These are phyloP conservation scores for Polydrusus pterygomalis DNA, from an alignment of 2,888 invertebrate species.

Conservation along the genomic window DNA sequence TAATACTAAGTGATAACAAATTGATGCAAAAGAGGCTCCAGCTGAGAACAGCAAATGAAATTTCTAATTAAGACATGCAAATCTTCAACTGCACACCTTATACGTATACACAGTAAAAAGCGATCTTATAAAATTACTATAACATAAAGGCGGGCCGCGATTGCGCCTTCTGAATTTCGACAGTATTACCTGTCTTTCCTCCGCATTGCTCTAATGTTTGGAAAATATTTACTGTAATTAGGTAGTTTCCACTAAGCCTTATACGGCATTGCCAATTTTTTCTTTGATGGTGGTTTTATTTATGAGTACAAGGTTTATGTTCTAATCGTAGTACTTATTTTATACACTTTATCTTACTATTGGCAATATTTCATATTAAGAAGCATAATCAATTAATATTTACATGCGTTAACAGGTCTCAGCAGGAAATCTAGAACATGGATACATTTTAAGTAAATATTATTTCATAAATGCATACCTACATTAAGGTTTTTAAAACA, in stretches of 20 bases:
- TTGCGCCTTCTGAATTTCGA: too few relatives aligned
- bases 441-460: neutral
- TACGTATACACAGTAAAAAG: neutral
- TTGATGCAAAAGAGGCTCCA: conserved; percentile 1
- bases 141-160: neutral
- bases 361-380: neutral
- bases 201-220: too few relatives aligned
- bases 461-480: too few relatives aligned
- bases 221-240: neutral
- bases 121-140: neutral
- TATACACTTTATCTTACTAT: too few relatives aligned
- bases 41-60: conserved; percentile 12
- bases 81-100: neutral
- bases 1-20: conserved; percentile 3
- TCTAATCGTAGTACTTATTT: too few relatives aligned
- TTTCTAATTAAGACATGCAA: conserved; percentile 14
- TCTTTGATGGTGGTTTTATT: neutral
- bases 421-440: too few relatives aligned
- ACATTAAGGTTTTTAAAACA: too few relatives aligned
- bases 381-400: too few relatives aligned
- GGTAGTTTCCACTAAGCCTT: neutral
- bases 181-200: too few relatives aligned
- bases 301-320: too few relatives aligned
- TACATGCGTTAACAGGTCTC: too few relatives aligned
- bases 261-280: neutral